phyloP scores from a whole-genome alignment of 64 coral and sea anemone species.

The Montipora foliosa region DNA sequence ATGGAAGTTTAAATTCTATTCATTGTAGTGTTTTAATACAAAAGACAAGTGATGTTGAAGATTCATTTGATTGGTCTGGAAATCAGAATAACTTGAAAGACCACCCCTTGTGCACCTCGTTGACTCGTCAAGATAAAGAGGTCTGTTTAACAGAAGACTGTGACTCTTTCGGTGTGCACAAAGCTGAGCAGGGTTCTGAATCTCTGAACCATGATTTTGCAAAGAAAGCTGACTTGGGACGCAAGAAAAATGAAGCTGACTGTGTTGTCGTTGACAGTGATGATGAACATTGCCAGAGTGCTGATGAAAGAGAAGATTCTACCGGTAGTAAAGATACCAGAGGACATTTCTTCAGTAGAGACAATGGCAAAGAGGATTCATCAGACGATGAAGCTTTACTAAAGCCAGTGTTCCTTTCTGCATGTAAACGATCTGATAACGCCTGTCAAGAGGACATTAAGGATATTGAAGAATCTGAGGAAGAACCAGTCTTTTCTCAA shows the following conservation, averaged over 20 bases:
- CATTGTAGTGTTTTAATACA: neutral
- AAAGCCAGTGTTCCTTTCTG: slow-evolving; percentile 14
- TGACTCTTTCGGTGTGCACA: neutral
- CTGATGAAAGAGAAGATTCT: neutral
- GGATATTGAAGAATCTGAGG: neutral
- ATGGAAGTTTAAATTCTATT: neutral
- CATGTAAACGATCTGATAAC: neutral
- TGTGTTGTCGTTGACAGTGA: neutral
- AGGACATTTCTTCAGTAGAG: no score
- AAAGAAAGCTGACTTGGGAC: neutral
- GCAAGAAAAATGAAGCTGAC: neutral
- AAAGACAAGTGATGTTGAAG: neutral
- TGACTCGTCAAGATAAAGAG: no score
- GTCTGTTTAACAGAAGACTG: no score
- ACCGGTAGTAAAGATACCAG: no score
- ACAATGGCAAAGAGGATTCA: neutral
- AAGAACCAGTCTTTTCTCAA: slow-evolving; percentile 5
- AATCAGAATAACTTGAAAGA: neutral
- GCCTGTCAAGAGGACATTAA: neutral
- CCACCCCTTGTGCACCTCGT: no score
- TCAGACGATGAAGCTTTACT: slow-evolving; percentile 16
- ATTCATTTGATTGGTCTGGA: slow-evolving; percentile 36
- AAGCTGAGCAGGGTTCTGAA: neutral
- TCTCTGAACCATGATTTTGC: neutral
- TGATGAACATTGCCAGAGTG: neutral